Evolutionary conservation across 2,888 invertebrate genomes (phyloP).

Genomic region (Perithous albicinctus): DNA sequence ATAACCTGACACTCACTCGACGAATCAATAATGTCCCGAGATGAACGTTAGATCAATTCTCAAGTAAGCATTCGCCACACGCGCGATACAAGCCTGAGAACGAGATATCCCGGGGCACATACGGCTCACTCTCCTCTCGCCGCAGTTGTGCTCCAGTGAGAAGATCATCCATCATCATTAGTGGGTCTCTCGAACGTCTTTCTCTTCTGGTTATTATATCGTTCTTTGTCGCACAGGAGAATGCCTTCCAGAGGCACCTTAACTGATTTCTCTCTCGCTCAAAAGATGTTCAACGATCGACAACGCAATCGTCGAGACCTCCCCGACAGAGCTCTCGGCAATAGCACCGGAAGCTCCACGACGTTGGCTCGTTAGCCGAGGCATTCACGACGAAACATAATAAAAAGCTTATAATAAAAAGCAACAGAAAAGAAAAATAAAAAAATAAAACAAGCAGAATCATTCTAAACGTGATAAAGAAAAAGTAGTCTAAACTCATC

Average conservation of each 20-base stretch:
- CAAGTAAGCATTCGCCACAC: conserved; percentile 59
- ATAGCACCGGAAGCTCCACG: conserved; percentile 50
- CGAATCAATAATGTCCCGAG: conserved; percentile 10
- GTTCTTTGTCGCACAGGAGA: conserved; percentile 59
- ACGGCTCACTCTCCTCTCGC: conserved; percentile 53
- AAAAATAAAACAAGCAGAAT: conserved; percentile 11
- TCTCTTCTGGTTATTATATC: conserved; percentile 32
- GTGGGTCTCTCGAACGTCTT: conserved; percentile 64
- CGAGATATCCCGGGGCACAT: conserved; percentile 53
- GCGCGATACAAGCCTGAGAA: conserved; percentile 55
- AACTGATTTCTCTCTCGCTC: neutral
- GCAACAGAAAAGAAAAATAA: neutral
- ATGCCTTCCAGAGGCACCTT: neutral
- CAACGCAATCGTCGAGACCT: conserved; percentile 47
- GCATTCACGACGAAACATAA: neutral
- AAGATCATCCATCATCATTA: conserved; percentile 78
- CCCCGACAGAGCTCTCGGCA: conserved; percentile 32
- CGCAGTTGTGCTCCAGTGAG: conserved; percentile 69
- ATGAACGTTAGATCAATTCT: conserved; percentile 47
- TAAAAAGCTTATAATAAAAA: conserved; percentile 6
- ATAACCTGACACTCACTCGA: neutral
- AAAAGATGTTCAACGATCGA: conserved; percentile 51
- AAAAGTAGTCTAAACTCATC: conserved; percentile 4
- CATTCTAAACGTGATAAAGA: neutral
- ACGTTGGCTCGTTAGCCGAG: conserved; percentile 51